Conservation (phyloP, 2,797 vertebrate genomes). For the Staurois parvus region DNA sequence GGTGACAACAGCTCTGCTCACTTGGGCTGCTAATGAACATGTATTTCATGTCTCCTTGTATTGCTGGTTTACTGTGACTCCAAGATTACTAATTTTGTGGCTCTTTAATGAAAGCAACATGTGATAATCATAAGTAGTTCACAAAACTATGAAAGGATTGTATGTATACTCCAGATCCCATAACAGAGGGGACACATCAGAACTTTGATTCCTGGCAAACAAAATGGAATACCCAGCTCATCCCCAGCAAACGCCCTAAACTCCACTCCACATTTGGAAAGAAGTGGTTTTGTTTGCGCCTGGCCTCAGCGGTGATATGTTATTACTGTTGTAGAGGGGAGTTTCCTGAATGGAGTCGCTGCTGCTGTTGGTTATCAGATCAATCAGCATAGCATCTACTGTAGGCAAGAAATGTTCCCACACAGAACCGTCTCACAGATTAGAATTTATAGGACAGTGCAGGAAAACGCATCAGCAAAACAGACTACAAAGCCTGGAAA, state of each 20-base stretch:
- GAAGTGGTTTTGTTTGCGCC: constrained; percentile 31
- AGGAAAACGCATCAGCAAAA: neutral
- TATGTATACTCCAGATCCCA: neutral
- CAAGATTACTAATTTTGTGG: neutral
- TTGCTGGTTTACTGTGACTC: neutral
- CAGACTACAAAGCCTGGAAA: neutral
- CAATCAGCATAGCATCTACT: neutral
- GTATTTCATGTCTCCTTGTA: neutral
- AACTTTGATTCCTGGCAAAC: constrained; percentile 11
- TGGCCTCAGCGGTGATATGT: constrained; percentile 11
- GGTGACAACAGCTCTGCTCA: neutral
- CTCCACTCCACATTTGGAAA: constrained; percentile 26
- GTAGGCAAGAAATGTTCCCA: constrained; percentile 17
- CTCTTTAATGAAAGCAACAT: constrained; percentile 11
- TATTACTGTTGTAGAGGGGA: constrained; percentile 20
- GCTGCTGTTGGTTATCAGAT: constrained; percentile 30
- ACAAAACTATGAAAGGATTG: constrained; percentile 13
- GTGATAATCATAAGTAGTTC: constrained; percentile 35
- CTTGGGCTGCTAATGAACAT: neutral
- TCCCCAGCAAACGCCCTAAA: constrained; percentile 5
- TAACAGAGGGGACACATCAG: neutral
- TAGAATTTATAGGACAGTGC: neutral
- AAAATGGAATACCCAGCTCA: constrained; percentile 1
- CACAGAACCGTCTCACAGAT: neutral
- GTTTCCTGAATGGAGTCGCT: constrained; percentile 14